Percentiles rank a stretch among this genome's conserved stretches.
phyloP scores from a whole-genome alignment of 1,140 invertebrate species.

The Tachypleus tridentatus region DNA sequence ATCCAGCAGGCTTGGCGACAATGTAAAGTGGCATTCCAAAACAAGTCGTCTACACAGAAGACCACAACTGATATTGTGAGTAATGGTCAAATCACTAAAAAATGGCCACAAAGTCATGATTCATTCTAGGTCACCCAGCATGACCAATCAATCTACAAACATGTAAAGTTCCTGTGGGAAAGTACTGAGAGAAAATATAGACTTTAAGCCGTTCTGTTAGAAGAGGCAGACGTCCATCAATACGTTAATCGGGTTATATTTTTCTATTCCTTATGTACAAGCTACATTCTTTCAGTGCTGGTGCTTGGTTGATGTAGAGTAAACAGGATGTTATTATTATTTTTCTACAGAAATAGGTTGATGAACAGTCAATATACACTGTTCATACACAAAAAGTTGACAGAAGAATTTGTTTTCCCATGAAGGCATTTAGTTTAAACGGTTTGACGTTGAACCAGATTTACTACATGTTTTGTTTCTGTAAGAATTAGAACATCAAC shows the following conservation, averaged over 20 bases:
- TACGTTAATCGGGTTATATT: constrained; percentile 8
- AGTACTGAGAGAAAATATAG: not conserved
- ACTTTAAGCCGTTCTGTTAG: constrained; percentile 2
- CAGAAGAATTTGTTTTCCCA: no score
- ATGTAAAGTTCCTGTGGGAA: constrained; percentile 45
- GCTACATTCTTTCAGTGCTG: constrained; percentile 15
- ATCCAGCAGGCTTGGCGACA: constrained; percentile 80
- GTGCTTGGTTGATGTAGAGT: constrained; percentile 15
- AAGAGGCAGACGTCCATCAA: no score
- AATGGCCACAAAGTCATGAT: constrained; percentile 80
- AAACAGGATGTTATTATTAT: constrained; percentile 13
- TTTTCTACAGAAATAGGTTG: constrained; percentile 11
- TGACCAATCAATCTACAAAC: constrained; percentile 62
- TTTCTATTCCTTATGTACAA: constrained; percentile 20
- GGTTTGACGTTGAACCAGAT: constrained; percentile 18
- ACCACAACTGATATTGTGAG: constrained; percentile 69
- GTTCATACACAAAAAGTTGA: no score
- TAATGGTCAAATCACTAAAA: constrained; percentile 60
- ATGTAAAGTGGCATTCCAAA: constrained; percentile 29
- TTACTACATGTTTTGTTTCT: no score
- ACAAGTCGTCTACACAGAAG: constrained; percentile 37
- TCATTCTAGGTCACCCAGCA: constrained; percentile 66
- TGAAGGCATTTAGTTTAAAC: constrained; percentile 7
- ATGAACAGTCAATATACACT: constrained; percentile 4
- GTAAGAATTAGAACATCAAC: no score